Percentiles rank a stretch among this genome's conserved stretches.
phyloP scores from a whole-genome alignment of 2,797 vertebrate species.

The Tapirus indicus region DNA sequence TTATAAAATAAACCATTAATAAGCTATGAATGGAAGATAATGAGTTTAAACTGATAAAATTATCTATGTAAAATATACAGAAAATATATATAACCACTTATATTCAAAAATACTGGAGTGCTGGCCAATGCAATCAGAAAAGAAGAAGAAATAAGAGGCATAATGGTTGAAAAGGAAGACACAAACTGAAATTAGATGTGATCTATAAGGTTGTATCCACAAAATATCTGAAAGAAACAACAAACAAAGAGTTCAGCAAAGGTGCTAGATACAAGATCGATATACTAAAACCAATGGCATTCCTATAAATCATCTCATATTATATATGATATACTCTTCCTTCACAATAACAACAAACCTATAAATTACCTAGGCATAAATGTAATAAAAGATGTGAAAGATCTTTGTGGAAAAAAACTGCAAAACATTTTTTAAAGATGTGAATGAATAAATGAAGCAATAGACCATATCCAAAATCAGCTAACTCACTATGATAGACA shows the following conservation, averaged over 20 bases:
- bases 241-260: background rate
- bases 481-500: background rate
- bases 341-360: background rate
- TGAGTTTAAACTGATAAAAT: conserved; percentile 16
- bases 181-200: conserved; percentile 6
- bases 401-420: background rate
- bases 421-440: conserved; percentile 5
- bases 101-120: background rate
- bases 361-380: background rate
- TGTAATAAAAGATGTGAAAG: background rate
- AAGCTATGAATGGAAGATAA: background rate
- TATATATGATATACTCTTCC: background rate
- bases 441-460: conserved; percentile 26
- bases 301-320: background rate
- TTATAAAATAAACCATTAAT: background rate
- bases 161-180: background rate
- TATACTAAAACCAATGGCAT: background rate
- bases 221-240: conserved; percentile 7
- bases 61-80: background rate
- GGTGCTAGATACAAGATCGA: background rate
- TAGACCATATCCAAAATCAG: background rate
- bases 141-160: background rate
- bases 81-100: conserved; percentile 1
- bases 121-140: background rate
- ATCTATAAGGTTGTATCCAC: background rate